Conservation (phyloP, 2,888 invertebrate species). For the Tridacna gigas region DNA sequence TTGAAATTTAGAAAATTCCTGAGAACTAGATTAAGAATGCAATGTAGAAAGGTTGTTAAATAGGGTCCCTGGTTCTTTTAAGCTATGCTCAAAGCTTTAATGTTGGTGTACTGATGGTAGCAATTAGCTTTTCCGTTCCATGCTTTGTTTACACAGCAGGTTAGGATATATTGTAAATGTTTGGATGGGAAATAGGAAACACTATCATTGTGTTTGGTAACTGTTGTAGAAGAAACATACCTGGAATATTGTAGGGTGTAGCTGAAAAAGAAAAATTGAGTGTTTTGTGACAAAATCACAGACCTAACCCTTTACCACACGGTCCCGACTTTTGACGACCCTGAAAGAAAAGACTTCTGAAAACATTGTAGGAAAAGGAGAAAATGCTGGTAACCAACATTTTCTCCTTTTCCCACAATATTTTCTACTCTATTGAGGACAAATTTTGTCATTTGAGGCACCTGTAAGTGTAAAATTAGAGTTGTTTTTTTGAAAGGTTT, state of each 20-base stretch:
- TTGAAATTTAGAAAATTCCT: too few relatives aligned
- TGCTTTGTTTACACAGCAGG: slow-evolving; percentile 14
- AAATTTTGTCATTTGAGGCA: too few relatives aligned
- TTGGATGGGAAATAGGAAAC: slow-evolving; percentile 12
- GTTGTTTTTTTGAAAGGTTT: too few relatives aligned
- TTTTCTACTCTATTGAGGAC: too few relatives aligned
- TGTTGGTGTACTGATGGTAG: neutral
- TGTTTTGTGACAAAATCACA: too few relatives aligned
- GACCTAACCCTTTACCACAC: neutral
- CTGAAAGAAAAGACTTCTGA: neutral
- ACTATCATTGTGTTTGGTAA: slow-evolving; percentile 7
- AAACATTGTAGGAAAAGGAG: neutral
- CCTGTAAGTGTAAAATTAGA: too few relatives aligned
- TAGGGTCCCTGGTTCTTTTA: neutral
- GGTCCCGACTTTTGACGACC: neutral
- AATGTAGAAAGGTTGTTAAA: neutral
- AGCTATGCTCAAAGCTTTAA: too few relatives aligned
- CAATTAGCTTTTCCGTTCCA: neutral
- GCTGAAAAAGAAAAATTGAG: too few relatives aligned
- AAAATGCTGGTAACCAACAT: neutral
- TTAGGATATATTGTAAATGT: slow-evolving; percentile 5
- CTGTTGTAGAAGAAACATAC: neutral
- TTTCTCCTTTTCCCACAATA: neutral
- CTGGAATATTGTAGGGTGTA: too few relatives aligned
- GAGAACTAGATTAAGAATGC: too few relatives aligned